A percentile compares a stretch with the other conserved stretches of the same genome.
Evolutionary conservation across 2,113 vertebrate species (phyloP).

Genomic region (Barbus barbus): DNA sequence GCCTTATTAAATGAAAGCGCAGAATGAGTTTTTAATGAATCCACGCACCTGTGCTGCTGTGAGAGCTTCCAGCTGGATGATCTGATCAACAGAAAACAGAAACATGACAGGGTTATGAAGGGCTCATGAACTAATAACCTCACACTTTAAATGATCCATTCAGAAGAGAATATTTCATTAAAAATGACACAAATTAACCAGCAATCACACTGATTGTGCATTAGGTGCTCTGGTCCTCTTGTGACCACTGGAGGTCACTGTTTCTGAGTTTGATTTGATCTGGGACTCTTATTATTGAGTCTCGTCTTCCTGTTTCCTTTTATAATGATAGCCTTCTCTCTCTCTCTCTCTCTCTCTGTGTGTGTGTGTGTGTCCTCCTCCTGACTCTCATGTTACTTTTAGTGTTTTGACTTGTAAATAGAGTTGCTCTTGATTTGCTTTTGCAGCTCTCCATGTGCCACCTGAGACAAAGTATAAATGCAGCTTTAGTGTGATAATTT

Average conservation of each 20-base stretch:
- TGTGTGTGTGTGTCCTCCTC: background rate
- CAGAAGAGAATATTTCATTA: background rate
- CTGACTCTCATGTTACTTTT: background rate
- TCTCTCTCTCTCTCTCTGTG: background rate
- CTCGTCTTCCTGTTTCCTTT: background rate
- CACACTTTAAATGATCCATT: background rate
- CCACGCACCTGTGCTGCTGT: slow-evolving; percentile 67
- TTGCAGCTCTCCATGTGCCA: background rate
- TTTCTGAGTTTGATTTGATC: background rate
- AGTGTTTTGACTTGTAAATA: background rate
- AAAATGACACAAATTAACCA: background rate
- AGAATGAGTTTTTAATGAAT: background rate
- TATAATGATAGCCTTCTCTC: background rate
- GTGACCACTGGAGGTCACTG: background rate
- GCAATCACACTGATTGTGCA: background rate
- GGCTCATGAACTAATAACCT: background rate
- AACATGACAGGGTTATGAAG: background rate
- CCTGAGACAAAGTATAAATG: background rate
- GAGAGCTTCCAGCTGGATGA: slow-evolving; percentile 61
- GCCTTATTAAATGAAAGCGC: background rate
- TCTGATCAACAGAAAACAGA: slow-evolving; percentile 58
- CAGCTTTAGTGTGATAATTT: background rate
- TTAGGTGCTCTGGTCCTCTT: background rate
- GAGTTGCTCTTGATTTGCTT: background rate
- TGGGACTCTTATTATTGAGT: background rate